Base-by-base conservation (phyloP, 2,888 invertebrate species). In the Acanthosepion lycidas region DNA sequence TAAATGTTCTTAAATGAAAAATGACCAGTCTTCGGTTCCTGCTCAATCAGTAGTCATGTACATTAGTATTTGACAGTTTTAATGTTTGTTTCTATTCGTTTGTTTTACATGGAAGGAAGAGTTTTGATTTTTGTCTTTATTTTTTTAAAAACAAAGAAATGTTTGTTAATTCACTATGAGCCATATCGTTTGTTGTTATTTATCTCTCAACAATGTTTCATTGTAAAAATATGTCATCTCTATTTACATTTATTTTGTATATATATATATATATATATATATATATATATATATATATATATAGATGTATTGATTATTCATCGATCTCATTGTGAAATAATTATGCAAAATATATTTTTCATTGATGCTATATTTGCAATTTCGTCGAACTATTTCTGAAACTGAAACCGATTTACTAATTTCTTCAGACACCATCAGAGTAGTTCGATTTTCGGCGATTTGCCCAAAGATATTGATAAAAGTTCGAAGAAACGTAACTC, bases 41-140 rank as follows among this genome's bases (percentile, higher is more conserved):
- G 78, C 78, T 78, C 78, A 78, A 78, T n/a, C 1, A n/a, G 78
- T 78, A 78, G 78, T 78, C n/a, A 78, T 33, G 78, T 78, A 15
- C n/a, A 33, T n/a, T 33, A 78, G n/a, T 78, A n/a, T 15, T 78
- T 12, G 78, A 78, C 12, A 78, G 12, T 78, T 78, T 78, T n/a
- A 78, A 78, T 78, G 78, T 78, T 78, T 78, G 78, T 78, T 78
- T 78, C 23, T 20, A 4, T 78, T n/a, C n/a, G 78, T 78, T 78
- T 78, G 78, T 78, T 78, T 78, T n/a, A 33, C 18, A n/a, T 18
- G 78, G 78, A 78, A 78, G 78, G 78, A 78, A 78, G 78, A 78
- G 78, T 78, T 78, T 78, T 78, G 78, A 78, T 78, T 78, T 78
- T 78, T 59, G 78, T 78, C 78, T 78, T 78, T 78, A 78, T 78